Conservation (phyloP, 2,113 vertebrate genomes). For the Miniopterus natalensis region DNA sequence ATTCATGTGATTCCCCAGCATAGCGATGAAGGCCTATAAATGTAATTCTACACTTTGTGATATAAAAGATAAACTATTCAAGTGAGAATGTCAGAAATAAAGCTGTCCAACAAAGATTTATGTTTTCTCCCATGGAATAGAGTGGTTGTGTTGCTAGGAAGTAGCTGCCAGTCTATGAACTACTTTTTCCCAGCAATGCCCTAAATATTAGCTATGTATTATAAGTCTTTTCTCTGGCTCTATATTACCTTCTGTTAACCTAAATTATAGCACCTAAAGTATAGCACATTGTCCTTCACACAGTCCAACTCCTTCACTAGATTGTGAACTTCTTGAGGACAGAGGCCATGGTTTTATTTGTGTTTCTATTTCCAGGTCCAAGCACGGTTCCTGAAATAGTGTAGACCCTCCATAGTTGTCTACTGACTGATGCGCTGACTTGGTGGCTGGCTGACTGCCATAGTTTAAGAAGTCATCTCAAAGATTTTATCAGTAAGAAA, state of each 20-base stretch:
- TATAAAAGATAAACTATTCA: constrained; percentile 8
- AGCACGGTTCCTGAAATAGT: background rate
- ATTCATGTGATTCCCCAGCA: background rate
- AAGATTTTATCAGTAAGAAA: constrained; percentile 12
- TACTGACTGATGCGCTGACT: background rate
- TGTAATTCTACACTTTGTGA: background rate
- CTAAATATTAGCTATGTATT: background rate
- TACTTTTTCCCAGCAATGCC: background rate
- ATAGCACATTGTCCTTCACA: background rate
- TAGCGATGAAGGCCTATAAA: background rate
- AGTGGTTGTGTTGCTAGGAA: background rate
- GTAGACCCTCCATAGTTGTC: background rate
- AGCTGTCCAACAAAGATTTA: background rate
- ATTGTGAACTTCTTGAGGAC: background rate
- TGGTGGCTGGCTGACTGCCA: background rate
- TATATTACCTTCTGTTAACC: background rate
- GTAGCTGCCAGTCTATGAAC: background rate
- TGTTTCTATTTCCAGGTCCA: background rate
- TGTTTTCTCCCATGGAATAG: background rate
- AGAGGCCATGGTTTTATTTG: background rate
- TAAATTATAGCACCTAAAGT: background rate
- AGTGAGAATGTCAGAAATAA: background rate
- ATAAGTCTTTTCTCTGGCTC: constrained; percentile 4
- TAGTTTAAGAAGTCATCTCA: background rate
- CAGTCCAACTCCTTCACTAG: background rate